phyloP scores from a whole-genome alignment of 2,113 vertebrate species.

The Phainopepla nitens region DNA sequence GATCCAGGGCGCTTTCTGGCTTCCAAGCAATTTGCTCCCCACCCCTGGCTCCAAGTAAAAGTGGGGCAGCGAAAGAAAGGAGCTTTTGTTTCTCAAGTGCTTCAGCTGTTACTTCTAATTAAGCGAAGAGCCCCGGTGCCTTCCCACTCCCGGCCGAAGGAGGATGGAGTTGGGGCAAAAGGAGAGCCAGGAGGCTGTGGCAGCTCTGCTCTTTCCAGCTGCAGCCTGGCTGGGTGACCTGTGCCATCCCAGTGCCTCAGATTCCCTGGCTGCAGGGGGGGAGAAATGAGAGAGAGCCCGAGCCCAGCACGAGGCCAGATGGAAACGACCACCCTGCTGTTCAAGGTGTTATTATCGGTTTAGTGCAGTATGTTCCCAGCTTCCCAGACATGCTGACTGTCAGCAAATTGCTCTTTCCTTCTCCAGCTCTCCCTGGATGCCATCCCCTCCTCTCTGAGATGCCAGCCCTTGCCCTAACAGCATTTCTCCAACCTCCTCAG shows the following conservation, averaged over 20 bases:
- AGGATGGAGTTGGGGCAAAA: not conserved
- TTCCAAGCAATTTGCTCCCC: constrained; percentile 58
- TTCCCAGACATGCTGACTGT: constrained; percentile 5
- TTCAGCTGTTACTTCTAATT: constrained; percentile 60
- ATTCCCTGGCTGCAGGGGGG: not conserved
- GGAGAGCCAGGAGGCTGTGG: constrained; percentile 1
- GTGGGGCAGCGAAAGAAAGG: constrained; percentile 47
- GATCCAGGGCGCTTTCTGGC: constrained; percentile 55
- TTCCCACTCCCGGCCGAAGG: not conserved
- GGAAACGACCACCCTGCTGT: constrained; percentile 6
- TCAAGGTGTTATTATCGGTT: constrained; percentile 4
- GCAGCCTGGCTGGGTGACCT: not conserved
- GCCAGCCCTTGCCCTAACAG: not conserved
- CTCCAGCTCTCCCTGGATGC: not conserved
- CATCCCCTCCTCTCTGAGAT: not conserved
- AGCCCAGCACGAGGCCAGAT: not conserved
- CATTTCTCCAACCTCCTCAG: not conserved
- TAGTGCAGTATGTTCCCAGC: constrained; percentile 9
- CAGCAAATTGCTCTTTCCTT: constrained; percentile 48
- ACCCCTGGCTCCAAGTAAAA: constrained; percentile 39
- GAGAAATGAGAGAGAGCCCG: not conserved
- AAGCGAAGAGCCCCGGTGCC: constrained; percentile 2
- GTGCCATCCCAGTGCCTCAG: not conserved
- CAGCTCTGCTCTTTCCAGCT: not conserved
- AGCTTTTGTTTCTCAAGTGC: constrained; percentile 65